Evolutionary conservation across 2,113 vertebrate species (phyloP), one percentile per base, ranked within the genome.

Genomic region (Alces alces): DNA sequence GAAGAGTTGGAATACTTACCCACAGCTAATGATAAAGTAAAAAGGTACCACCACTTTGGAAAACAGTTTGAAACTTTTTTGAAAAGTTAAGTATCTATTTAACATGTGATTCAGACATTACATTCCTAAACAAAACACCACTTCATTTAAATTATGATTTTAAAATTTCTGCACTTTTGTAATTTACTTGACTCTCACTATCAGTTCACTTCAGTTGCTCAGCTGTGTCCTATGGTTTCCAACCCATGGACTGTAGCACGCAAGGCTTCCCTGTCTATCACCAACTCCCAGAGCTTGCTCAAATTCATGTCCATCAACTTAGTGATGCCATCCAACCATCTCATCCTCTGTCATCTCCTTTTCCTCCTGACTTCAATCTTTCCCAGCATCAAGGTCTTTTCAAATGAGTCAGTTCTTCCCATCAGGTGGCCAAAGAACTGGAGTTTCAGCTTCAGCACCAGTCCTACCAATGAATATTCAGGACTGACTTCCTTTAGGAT

Each of bases 181-280:
- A 66, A 85, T 57, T 88, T 78, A 89, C 12, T 57, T 76, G 15
- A 66, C 21, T 66, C 64, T 36, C 64, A 66, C 1, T 36, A 66
- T 21, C 33, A 36, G 17, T 23, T 70, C n/a, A 70, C 17, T 70
- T 70, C n/a, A 70, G 64, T 21, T 19, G 8, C 9, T 70, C 64
- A 36, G 55, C 11, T 0, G 0, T 36, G 64, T 36, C n/a, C 1
- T 0, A 36, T 0, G 0, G 19, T 5, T 70, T 39, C 19, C 5
- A 1, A 70, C 66, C 19, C 66, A 21, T 3, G n/a, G n/a, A 70
- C 19, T 23, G 19, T 19, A 70, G 9, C 66, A 70, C n/a, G 11
- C n/a, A 4, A 39, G 19, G 19, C 19, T 39, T 39, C 19, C 66
- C 66, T 70, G 66, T 23, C 66, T n/a, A 39, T 12, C n/a, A 70